Percentiles rank a stretch among this genome's conserved stretches.
These are phyloP conservation scores for Sapayoa aenigma DNA, from an alignment of 2,113 vertebrate species.

Conservation along the genomic window DNA sequence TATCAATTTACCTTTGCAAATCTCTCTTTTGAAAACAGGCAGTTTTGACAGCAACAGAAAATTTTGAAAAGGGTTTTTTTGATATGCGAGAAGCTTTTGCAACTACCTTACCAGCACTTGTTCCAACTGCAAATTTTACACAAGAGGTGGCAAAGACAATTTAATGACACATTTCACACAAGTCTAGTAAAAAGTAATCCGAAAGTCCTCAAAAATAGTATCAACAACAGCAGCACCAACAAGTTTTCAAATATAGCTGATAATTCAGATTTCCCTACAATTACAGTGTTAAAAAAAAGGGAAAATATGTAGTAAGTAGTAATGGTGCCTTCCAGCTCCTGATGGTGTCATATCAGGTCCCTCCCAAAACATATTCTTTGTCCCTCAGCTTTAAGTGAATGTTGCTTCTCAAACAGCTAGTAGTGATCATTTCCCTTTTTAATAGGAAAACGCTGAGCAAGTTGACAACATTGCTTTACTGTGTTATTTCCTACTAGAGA, in stretches of 20 bases:
- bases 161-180: not conserved
- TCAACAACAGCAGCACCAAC: not conserved
- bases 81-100: not conserved
- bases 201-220: not conserved
- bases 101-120: not conserved
- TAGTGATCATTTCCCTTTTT: not conserved
- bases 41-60: not conserved
- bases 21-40: not conserved
- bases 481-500: not conserved
- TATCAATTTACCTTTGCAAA: not conserved
- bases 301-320: not conserved
- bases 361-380: not conserved
- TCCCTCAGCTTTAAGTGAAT: not conserved
- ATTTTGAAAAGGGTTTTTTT: not conserved
- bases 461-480: not conserved
- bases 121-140: not conserved
- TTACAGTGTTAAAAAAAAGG: not conserved
- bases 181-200: not conserved
- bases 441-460: not conserved
- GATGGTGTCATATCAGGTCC: not conserved
- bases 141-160: not conserved
- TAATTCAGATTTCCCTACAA: not conserved
- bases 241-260: not conserved
- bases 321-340: not conserved
- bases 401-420: not conserved